Evolutionary conservation across 2,888 invertebrate species (phyloP).

Genomic region (Orthosia gracilis): DNA sequence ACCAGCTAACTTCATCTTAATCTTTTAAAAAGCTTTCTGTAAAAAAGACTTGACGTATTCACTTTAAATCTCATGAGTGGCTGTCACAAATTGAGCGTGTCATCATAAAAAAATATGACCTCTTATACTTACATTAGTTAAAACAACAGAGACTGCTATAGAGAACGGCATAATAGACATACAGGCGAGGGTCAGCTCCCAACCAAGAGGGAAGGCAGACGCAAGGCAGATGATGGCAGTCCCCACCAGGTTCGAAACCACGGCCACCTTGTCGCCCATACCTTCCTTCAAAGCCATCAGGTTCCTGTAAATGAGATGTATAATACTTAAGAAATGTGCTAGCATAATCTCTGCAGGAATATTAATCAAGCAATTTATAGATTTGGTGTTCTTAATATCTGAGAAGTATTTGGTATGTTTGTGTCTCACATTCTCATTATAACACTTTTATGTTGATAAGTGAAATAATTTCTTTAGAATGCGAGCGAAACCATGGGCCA

Average conservation of each 20-base stretch:
- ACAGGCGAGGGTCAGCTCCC: slow-evolving; percentile 96
- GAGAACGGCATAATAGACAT: slow-evolving; percentile 95
- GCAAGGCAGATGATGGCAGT: slow-evolving; percentile 93
- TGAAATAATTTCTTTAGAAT: no score
- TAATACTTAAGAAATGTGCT: background rate
- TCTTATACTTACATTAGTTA: slow-evolving; percentile 92
- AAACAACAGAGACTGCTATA: slow-evolving; percentile 93
- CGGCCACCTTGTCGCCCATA: slow-evolving; percentile 95
- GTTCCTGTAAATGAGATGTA: slow-evolving; percentile 88
- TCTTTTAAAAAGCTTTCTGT: no score
- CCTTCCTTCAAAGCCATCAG: slow-evolving; percentile 95
- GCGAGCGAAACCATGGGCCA: no score
- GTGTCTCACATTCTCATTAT: no score
- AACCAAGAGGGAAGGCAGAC: slow-evolving; percentile 95
- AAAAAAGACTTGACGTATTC: no score
- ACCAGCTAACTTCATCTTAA: no score
- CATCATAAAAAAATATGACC: background rate
- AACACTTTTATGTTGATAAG: no score
- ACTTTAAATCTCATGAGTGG: background rate
- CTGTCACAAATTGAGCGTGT: background rate
- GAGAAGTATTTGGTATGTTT: no score
- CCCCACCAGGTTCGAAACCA: slow-evolving; percentile 93
- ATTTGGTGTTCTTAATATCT: no score
- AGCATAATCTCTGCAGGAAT: no score
- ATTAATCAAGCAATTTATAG: no score